Evolutionary conservation across 2,888 invertebrate species (phyloP), one percentile per base, ranked within the genome.

Genomic region (Clivina fossor): DNA sequence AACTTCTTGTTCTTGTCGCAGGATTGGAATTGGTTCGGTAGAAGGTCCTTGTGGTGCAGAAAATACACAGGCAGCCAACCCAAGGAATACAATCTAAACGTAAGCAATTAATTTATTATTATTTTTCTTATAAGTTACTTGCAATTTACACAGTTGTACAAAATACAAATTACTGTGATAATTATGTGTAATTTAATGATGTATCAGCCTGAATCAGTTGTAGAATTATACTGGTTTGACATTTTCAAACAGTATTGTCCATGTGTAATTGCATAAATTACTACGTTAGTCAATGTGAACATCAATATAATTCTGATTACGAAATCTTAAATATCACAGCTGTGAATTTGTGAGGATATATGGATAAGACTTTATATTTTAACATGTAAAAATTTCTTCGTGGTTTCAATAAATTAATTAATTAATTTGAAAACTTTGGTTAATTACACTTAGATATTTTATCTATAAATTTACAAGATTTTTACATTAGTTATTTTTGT

Each of bases 1-100:
- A 15, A 85, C 79, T 65, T 84, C 80, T 63, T 84, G 82, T 61
- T 85, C 84, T 69, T 85, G 85, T 51, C 80, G 62, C 40, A 86
- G 72, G 56, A 86, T 86, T 9, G 85, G 84, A 24, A 85, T 81
- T 1, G 80, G 81, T 59, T 84, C 83, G 2, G 78, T 80, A 1
- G 76, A 71, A 35, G 78, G 76, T 67, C 68, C 61, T 61, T 66
- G 66, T 9, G 67, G 66, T 18, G 66, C 64, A n/a, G 65, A 64
- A n/a, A 66, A 38, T 3, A 65, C 61, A 16, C 59, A 54, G 26
- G 58, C 62, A 11, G 66, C 30, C 8, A 64, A 19, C 22, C 62
- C 58, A 15, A 64, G 35, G 20, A 60, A 9, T 13, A 55, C 13
- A 46, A 60, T 32, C 60, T 61, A 51, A 30, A 56, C 53, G 30